These are phyloP conservation scores for Drosophila pandora DNA, from an alignment of 1,140 invertebrate species.

Conservation along the genomic window DNA sequence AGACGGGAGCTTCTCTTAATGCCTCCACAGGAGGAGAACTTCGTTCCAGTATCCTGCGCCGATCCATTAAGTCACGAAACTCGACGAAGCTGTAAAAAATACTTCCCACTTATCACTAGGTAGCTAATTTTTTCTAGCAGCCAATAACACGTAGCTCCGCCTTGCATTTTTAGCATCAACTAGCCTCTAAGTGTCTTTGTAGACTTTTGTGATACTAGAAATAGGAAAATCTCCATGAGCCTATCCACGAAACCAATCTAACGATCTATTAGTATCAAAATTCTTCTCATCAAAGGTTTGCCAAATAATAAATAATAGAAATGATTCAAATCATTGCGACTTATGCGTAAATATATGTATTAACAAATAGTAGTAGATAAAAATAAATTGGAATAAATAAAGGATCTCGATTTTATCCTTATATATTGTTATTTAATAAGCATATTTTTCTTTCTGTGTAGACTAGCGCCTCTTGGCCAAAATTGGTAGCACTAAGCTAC, in stretches of 20 bases:
- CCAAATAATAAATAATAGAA: not conserved
- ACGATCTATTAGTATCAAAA: not conserved
- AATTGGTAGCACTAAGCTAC: not conserved
- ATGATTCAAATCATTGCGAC: too few relatives aligned
- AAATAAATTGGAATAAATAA: not conserved
- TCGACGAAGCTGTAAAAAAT: conserved; percentile 66
- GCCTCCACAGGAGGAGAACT: conserved; percentile 88
- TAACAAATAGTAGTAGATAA: too few relatives aligned
- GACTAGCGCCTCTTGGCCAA: not conserved
- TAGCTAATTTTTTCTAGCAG: conserved; percentile 35
- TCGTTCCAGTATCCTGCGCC: conserved; percentile 87
- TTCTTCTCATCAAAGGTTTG: not conserved
- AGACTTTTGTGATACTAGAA: conserved; percentile 51
- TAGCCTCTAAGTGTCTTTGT: conserved; percentile 39
- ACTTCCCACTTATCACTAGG: conserved; percentile 9
- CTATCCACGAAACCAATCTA: conserved; percentile 13
- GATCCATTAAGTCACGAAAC: conserved; percentile 77
- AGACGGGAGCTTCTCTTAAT: conserved; percentile 85
- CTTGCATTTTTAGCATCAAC: conserved; percentile 52
- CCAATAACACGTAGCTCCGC: conserved; percentile 30
- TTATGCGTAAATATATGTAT: not conserved
- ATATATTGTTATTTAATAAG: not conserved
- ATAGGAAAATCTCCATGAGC: conserved; percentile 31
- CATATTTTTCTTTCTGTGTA: not conserved
- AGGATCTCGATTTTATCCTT: too few relatives aligned